Conservation (phyloP, 2,113 vertebrate species). For the Lophius piscatorius region DNA sequence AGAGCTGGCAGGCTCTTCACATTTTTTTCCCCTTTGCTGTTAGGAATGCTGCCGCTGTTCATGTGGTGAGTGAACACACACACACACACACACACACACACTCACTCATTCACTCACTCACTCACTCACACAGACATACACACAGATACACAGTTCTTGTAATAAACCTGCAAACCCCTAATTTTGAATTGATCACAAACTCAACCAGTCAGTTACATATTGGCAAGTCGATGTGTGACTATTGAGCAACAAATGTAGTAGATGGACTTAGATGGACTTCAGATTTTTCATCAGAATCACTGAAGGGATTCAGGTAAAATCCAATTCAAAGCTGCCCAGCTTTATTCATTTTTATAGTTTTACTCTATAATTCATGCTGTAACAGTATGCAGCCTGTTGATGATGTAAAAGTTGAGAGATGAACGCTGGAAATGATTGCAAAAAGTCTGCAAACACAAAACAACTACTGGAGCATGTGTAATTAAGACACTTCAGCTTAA, state of each 20-base stretch:
- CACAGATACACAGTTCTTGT: slow-evolving; percentile 18
- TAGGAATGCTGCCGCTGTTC: slow-evolving; percentile 72
- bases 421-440: background rate
- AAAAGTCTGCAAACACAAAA: background rate
- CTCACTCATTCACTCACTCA: slow-evolving; percentile 25
- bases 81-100: slow-evolving; percentile 21
- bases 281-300: slow-evolving; percentile 16
- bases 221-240: slow-evolving; percentile 25
- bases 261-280: slow-evolving; percentile 10
- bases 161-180: slow-evolving; percentile 16
- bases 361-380: slow-evolving; percentile 23
- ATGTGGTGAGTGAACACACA: slow-evolving; percentile 66
- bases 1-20: slow-evolving; percentile 60
- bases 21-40: slow-evolving; percentile 67
- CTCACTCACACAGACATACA: slow-evolving; percentile 14
- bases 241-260: slow-evolving; percentile 13
- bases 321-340: slow-evolving; percentile 22
- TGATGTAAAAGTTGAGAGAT: slow-evolving; percentile 8
- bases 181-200: slow-evolving; percentile 35
- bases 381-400: background rate
- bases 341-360: slow-evolving; percentile 42
- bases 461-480: background rate
- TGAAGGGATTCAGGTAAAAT: slow-evolving; percentile 28
- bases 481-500: background rate
- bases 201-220: slow-evolving; percentile 34